phyloP scores from a whole-genome alignment of 2,113 vertebrate genomes.

The Seriola aureovittata region DNA sequence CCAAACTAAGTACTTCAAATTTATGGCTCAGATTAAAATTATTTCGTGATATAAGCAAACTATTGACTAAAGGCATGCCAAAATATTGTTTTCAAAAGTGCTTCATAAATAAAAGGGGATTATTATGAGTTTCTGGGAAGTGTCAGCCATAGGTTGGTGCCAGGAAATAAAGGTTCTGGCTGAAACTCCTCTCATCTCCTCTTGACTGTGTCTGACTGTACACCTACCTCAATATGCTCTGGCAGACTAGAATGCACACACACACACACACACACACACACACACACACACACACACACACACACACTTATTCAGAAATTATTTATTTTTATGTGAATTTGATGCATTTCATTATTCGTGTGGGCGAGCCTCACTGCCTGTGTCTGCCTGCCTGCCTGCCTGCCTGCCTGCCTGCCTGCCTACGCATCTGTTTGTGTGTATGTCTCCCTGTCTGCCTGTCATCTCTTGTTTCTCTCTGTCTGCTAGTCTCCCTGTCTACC shows the following conservation, averaged over 20 bases:
- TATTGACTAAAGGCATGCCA: slow-evolving; percentile 33
- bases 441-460: slow-evolving; percentile 38
- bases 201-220: slow-evolving; percentile 65
- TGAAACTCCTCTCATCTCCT: slow-evolving; percentile 52
- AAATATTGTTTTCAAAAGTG: slow-evolving; percentile 36
- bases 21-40: not conserved
- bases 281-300: slow-evolving; percentile 31
- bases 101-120: slow-evolving; percentile 52
- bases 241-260: slow-evolving; percentile 54
- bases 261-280: slow-evolving; percentile 24
- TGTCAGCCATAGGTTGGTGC: slow-evolving; percentile 38
- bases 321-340: slow-evolving; percentile 64
- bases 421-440: slow-evolving; percentile 63
- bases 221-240: slow-evolving; percentile 68
- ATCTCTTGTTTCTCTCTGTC: slow-evolving; percentile 38
- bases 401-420: slow-evolving; percentile 45
- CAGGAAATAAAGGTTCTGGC: slow-evolving; percentile 62
- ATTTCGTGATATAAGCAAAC: slow-evolving; percentile 8
- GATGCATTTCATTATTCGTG: slow-evolving; percentile 67
- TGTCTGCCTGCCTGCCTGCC: slow-evolving; percentile 41
- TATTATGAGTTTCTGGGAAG: slow-evolving; percentile 48
- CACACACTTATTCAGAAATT: slow-evolving; percentile 52
- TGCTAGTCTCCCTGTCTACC: slow-evolving; percentile 44
- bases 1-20: not conserved
- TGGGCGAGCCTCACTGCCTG: slow-evolving; percentile 50